A percentile compares a stretch with the other conserved stretches of the same genome.
phyloP scores from a whole-genome alignment of 2,113 vertebrate species.

The Hippopotamus amphibius region DNA sequence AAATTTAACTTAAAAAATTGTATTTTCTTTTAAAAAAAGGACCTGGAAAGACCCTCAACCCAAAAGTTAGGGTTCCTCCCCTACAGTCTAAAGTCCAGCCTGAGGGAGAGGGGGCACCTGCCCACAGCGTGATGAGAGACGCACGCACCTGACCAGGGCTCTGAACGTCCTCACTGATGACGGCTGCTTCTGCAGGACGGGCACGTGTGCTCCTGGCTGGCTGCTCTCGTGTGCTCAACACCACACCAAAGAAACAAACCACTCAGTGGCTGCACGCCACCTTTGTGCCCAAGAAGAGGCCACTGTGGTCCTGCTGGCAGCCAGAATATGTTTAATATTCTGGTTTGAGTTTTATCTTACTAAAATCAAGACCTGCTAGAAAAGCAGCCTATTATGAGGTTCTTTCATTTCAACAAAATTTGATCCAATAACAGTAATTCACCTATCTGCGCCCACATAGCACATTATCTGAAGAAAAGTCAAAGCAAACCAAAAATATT shows the following conservation, averaged over 20 bases:
- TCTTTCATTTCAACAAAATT: background rate
- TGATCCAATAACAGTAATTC: background rate
- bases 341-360: background rate
- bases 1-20: background rate
- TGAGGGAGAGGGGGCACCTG: background rate
- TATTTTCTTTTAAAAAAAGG: background rate
- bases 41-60: background rate
- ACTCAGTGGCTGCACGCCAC: rapidly evolving
- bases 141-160: background rate
- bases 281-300: background rate
- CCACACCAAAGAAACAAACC: background rate
- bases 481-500: background rate
- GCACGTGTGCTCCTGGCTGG: rapidly evolving
- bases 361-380: background rate
- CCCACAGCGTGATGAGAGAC: too few relatives aligned
- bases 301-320: background rate
- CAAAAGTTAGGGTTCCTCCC: background rate
- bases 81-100: background rate
- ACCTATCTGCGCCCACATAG: background rate
- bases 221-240: background rate
- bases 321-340: background rate
- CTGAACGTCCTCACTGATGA: background rate
- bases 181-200: background rate
- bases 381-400: background rate
- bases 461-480: background rate